Conservation (phyloP, 1,140 invertebrate species). For the Apolygus lucorum region DNA sequence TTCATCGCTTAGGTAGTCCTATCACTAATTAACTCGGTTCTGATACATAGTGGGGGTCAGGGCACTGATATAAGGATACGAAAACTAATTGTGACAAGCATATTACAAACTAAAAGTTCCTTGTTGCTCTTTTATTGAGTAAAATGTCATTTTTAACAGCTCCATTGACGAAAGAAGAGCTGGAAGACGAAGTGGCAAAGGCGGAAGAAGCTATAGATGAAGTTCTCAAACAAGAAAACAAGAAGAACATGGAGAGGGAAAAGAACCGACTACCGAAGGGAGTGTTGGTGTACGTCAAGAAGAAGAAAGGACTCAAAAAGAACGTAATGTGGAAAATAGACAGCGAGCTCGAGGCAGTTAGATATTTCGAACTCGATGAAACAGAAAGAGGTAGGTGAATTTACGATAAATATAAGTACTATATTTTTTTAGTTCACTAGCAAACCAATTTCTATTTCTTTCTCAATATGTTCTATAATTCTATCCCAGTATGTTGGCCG, state of each 20-base stretch:
- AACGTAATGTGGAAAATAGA: slow-evolving; percentile 72
- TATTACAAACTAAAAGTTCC: no score
- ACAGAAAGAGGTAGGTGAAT: slow-evolving; percentile 67
- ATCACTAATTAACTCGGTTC: no score
- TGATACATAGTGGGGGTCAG: no score
- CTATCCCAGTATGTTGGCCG: no score
- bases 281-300: slow-evolving; percentile 56
- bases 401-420: no score
- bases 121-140: no score
- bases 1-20: no score
- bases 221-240: slow-evolving; percentile 31
- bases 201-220: slow-evolving; percentile 33
- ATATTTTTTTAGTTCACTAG: no score
- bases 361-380: slow-evolving; percentile 88
- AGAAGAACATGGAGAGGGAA: slow-evolving; percentile 32
- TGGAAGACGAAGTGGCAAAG: slow-evolving; percentile 32
- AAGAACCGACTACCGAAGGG: slow-evolving; percentile 46
- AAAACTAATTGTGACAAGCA: no score
- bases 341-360: slow-evolving; percentile 65
- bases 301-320: slow-evolving; percentile 65
- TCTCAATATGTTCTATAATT: no score
- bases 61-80: no score
- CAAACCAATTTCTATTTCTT: no score
- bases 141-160: not conserved
- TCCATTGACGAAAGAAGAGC: slow-evolving; percentile 25